Evolutionary conservation across 1,140 invertebrate species (phyloP), one percentile per base, ranked within the genome.

Genomic region (Drosophila quadrilineata): DNA sequence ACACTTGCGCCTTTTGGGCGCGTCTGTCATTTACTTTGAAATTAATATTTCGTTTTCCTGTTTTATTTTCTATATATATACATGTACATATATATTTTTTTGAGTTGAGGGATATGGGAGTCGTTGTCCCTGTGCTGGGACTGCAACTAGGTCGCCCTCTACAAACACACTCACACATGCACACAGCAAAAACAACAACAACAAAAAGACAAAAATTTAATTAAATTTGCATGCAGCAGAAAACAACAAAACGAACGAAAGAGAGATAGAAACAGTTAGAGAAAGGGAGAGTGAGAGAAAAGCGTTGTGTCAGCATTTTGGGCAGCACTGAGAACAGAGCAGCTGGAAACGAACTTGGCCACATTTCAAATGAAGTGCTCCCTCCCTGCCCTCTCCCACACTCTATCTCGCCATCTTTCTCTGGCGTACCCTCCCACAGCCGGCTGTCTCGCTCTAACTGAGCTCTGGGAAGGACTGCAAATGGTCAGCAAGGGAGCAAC

Each of bases 111-210:
- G 57, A 24, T 19, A 56, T 54, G 54, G 22, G 24, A 28, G 24
- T 49, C 31, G 52, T 35, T 31, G 58, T 52, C 60, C 67, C 68
- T 53, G 26, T 50, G 65, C 54, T 36, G 68, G 63, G 63, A 69
- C 24, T 69, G 62, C 67, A 69, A 64, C 40, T 77, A 74, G 80
- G 69, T 65, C 68, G 59, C 19, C 2, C 24, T 17, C 56, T 6
- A 40, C 4, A 24, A 14, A 12, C 21, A 24, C n/a, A 43, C 6
- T 35, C 33, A 14, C 14, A 29, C n/a, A 62, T n/a, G n/a, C n/a
- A n/a, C n/a, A n/a, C n/a, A n/a, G n/a, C n/a, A n/a, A n/a, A n/a
- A n/a, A n/a, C n/a, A n/a, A n/a, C n/a, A n/a, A n/a, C n/a, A n/a
- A n/a, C n/a, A n/a, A n/a, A n/a, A n/a, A 54, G 12, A 29, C 54